phyloP scores from a whole-genome alignment of 1,140 invertebrate species.

The Adelges cooleyi region DNA sequence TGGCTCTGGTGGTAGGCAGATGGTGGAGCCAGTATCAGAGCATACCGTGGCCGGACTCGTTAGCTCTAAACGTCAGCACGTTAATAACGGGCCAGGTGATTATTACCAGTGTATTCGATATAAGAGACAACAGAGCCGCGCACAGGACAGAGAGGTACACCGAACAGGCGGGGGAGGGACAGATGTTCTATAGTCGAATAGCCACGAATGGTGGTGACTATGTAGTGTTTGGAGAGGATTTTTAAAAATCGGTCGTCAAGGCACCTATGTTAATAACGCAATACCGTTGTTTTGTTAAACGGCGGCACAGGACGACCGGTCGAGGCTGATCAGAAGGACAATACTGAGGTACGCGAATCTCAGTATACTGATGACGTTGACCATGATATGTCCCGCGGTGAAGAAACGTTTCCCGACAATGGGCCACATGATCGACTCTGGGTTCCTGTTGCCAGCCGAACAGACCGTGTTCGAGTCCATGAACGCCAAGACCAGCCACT shows the following conservation, averaged over 20 bases:
- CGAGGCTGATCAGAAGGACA: slow-evolving; percentile 41
- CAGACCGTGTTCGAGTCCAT: slow-evolving; percentile 43
- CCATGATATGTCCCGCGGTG: slow-evolving; percentile 42
- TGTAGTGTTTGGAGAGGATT: no score
- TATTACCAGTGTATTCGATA: no score
- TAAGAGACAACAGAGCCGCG: no score
- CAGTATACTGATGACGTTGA: slow-evolving; percentile 37
- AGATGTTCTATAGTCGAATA: no score
- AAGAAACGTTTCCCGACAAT: slow-evolving; percentile 46
- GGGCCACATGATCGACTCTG: slow-evolving; percentile 44
- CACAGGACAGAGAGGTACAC: no score
- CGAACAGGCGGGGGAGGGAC: no score
- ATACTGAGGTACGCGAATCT: slow-evolving; percentile 48
- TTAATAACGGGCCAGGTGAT: slow-evolving; percentile 40
- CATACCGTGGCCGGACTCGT: slow-evolving; percentile 40
- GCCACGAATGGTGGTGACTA: no score
- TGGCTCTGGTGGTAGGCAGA: slow-evolving; percentile 43
- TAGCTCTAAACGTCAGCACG: slow-evolving; percentile 40
- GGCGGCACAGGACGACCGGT: slow-evolving; percentile 40
- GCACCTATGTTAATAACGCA: no score
- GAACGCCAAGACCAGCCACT: slow-evolving; percentile 39
- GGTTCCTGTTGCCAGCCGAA: slow-evolving; percentile 46
- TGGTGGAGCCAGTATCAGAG: slow-evolving; percentile 44
- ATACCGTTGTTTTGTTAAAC: no score
- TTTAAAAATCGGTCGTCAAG: no score